phyloP scores from a whole-genome alignment of 2,888 invertebrate genomes.

The Acrocyrtus sp. region DNA sequence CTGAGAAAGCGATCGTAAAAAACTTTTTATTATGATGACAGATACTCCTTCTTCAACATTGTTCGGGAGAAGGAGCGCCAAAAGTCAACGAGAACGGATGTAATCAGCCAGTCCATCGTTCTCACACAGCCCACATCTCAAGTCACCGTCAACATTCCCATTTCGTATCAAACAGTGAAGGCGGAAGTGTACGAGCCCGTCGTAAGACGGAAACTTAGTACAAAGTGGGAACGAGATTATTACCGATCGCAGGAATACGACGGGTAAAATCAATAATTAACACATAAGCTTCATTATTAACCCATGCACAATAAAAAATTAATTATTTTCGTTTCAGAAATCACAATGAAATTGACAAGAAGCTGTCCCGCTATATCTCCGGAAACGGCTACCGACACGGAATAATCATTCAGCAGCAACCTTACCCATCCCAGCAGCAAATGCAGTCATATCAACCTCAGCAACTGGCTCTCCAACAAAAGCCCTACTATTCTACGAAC shows the following conservation, averaged over 20 bases:
- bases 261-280: constrained; percentile 50
- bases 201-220: constrained; percentile 56
- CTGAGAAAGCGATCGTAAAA: no score
- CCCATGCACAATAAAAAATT: not conserved
- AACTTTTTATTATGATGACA: constrained; percentile 19
- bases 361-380: constrained; percentile 59
- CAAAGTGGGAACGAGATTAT: constrained; percentile 60
- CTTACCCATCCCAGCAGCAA: constrained; percentile 42
- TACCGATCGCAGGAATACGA: constrained; percentile 57
- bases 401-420: constrained; percentile 43
- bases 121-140: constrained; percentile 59
- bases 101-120: constrained; percentile 60
- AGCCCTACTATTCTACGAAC: constrained; percentile 29
- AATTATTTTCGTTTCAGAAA: no score
- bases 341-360: constrained; percentile 57
- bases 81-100: constrained; percentile 46
- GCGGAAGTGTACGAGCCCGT: constrained; percentile 62
- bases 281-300: no score
- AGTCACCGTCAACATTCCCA: constrained; percentile 59
- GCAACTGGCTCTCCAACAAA: constrained; percentile 37
- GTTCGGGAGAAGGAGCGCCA: constrained; percentile 52
- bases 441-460: constrained; percentile 39
- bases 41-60: constrained; percentile 62
- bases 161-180: constrained; percentile 59
- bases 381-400: constrained; percentile 54